Conservation (phyloP, 2,113 vertebrate genomes). For the Carettochelys insculpta region DNA sequence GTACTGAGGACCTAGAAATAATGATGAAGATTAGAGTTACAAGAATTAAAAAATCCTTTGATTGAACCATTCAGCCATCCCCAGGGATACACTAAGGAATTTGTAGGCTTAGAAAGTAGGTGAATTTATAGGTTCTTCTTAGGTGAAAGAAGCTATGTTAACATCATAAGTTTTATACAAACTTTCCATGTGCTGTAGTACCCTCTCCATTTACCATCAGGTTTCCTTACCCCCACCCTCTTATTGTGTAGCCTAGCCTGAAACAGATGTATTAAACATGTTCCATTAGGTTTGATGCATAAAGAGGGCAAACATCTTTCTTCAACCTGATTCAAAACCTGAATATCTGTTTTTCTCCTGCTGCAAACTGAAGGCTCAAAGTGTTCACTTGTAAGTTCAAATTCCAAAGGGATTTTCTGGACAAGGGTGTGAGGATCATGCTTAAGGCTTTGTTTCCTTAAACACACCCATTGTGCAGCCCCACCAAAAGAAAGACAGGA, state of each 20-base stretch:
- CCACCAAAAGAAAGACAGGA: too few species aligned
- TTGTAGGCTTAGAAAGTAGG: constrained; percentile 73
- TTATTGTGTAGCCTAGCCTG: constrained; percentile 67
- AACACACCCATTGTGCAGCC: neutral
- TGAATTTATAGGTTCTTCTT: constrained; percentile 75
- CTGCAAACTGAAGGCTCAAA: constrained; percentile 10
- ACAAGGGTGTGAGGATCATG: neutral
- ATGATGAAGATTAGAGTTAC: constrained; percentile 81
- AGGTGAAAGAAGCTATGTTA: constrained; percentile 79
- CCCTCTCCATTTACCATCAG: constrained; percentile 22
- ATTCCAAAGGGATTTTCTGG: constrained; percentile 19
- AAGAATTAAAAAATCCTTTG: constrained; percentile 80
- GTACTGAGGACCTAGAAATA: constrained; percentile 81
- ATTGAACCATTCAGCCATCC: constrained; percentile 72
- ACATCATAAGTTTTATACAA: constrained; percentile 76
- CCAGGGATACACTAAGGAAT: constrained; percentile 75
- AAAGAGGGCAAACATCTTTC: constrained; percentile 54
- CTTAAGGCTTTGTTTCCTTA: neutral
- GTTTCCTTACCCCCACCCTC: constrained; percentile 5
- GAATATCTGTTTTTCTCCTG: constrained; percentile 40
- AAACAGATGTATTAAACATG: constrained; percentile 63
- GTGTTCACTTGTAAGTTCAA: neutral
- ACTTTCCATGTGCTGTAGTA: constrained; percentile 70
- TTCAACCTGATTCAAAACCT: constrained; percentile 35
- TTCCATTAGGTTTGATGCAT: constrained; percentile 41